Evolutionary conservation across 2,797 vertebrate species (phyloP), one percentile per base, ranked within the genome.

Genomic region (Myioborus melanocephalus): DNA sequence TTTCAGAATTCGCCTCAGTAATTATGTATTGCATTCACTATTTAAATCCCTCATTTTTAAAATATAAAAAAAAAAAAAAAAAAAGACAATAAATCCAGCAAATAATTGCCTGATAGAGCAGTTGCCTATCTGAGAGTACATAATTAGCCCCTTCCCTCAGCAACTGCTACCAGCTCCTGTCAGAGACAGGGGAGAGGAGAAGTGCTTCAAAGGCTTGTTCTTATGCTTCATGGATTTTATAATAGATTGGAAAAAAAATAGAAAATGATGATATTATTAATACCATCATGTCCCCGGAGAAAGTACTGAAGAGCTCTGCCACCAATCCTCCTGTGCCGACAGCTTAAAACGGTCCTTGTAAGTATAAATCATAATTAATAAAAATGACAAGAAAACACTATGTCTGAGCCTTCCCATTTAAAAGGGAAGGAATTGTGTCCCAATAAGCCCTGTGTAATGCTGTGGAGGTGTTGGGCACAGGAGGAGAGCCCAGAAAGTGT

Each of bases 61-160:
- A 89, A 53, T 14, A 59, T 10, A 26, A 57, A 57, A 57, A 4
- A 66, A 80, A 77, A n/a, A 22, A 50, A 4, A 63, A 80, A 75
- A 78, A n/a, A 20, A 21, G 19, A 18, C 20, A 56, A 56, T 10
- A 72, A 19, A 12, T 35, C 43, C 46, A 61, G 46, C 34, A 83
- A 92, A 89, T 71, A 93, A 89, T 64, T 93, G 57, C 50, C 39
- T 81, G 66, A 65, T 88, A 17, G 49, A 94, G 41, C 34, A 68
- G 32, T 77, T 87, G 68, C 41, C 53, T 83, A 49, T 88, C 76
- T 63, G 34, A 68, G 34, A 64, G n/a, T 18, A 30, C 0, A 0
- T 69, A 91, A 93, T 95, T 92, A 88, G 53, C 44, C 53, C 59
- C 50, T 95, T 94, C 60, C 47, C 47, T 81, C 91, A 81, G 80